A percentile compares a stretch with the other conserved stretches of the same genome.
These are phyloP conservation scores for Cirrhinus molitorella DNA, from an alignment of 2,797 vertebrate species.

Conservation along the genomic window DNA sequence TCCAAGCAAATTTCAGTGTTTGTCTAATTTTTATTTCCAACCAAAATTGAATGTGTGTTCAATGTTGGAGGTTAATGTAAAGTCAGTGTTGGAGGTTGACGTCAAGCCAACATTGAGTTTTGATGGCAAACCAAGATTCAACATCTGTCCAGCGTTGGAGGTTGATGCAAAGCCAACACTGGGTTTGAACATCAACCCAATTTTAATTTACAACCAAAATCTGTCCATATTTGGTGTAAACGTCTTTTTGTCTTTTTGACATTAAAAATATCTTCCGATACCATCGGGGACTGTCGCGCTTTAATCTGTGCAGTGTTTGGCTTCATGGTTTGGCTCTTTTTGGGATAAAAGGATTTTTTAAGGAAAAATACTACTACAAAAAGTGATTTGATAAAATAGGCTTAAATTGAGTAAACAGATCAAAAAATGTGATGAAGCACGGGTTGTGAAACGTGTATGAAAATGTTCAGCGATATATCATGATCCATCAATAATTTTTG, in stretches of 20 bases:
- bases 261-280: no score
- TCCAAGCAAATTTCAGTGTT: no score
- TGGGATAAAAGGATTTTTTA: not conserved
- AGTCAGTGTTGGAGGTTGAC: no score
- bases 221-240: not conserved
- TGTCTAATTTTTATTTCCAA: no score
- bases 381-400: not conserved
- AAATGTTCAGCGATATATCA: no score
- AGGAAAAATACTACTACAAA: not conserved
- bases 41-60: not conserved
- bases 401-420: not conserved
- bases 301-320: not conserved
- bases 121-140: not conserved
- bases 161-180: not conserved
- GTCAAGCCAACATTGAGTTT: not conserved
- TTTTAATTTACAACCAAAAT: not conserved
- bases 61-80: not conserved
- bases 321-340: not conserved
- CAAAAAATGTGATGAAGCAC: not conserved
- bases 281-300: no score
- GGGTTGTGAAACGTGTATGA: no score
- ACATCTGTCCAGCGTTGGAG: no score
- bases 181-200: not conserved
- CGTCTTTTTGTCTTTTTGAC: not conserved
- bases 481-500: not conserved